Base-by-base conservation (phyloP, 2,113 vertebrate genomes). In the Leuciscus idus region DNA sequence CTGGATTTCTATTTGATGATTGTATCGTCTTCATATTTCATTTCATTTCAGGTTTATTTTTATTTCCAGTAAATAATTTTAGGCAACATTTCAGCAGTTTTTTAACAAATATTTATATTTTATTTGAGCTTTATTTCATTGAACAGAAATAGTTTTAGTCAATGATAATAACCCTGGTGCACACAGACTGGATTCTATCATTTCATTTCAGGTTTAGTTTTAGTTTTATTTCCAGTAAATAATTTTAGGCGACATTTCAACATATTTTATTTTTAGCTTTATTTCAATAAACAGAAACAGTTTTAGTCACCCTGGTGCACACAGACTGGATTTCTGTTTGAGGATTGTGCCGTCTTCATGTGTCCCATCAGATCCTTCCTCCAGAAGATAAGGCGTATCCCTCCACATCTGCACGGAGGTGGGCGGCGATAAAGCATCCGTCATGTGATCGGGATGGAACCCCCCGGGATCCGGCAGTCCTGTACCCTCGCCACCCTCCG, bases 401-500 rank as follows among this genome's bases (percentile, higher is more conserved):
- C 12, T 30, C 26, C 33, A 75, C 39, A 85, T 43, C 66, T 86
- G 55, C 52, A 8, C 2, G 43, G 43, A 84, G 46, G n/a, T 15
- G 39, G 64, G 57, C 55, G 62, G 19, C 86, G 91, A 89, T 88
- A 88, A 91, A 90, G 91, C 92, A 85, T 87, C 87, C 86, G 89
- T 80, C 88, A 92, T 93, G 91, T 92, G 93, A 94, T 94, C 92
- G 89, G 89, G 89, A 91, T 87, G 91, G 92, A 84, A 92, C 91
- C 91, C 92, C 91, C 89, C 91, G 91, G 85, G 91, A 92, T 93
- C 88, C 90, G 88, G 91, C 91, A 82, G 91, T 92, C 93, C 92
- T 91, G 91, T 94, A 93, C 93, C 91, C 90, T 93, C 91, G 93
- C 94, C 91, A 89, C 91, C 93, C 93, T 94, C 92, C 92, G 86